Evolutionary conservation across 2,113 vertebrate genomes (phyloP).

Genomic region (Halichoerus grypus): DNA sequence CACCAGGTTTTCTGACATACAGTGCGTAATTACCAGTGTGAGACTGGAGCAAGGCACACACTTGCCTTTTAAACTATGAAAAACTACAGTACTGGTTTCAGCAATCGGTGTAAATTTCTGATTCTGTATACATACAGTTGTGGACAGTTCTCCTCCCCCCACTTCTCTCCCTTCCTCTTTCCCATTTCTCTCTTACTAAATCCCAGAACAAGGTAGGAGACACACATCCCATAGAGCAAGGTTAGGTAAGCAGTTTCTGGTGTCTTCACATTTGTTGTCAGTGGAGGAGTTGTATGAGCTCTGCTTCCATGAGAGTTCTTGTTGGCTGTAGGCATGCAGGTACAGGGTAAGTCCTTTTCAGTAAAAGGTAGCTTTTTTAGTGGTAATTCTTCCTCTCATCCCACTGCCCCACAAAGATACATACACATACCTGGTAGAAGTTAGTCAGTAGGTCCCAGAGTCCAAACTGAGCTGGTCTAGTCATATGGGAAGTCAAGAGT

Average conservation of each 20-base stretch:
- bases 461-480: background rate
- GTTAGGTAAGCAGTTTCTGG: background rate
- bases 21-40: background rate
- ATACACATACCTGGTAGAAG: background rate
- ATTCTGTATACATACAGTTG: background rate
- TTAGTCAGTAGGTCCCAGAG: background rate
- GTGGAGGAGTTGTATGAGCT: background rate
- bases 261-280: background rate
- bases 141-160: background rate
- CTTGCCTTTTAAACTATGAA: background rate
- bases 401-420: background rate
- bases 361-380: background rate
- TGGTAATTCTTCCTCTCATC: background rate
- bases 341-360: background rate
- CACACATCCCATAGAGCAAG: background rate
- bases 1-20: background rate
- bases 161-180: background rate
- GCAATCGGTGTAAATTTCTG: background rate
- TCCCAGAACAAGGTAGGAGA: background rate
- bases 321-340: background rate
- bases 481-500: background rate
- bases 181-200: background rate
- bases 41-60: background rate
- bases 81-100: background rate
- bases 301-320: background rate